Evolutionary conservation across 2,888 invertebrate genomes (phyloP).

Genomic region (Hedychridium roseum): DNA sequence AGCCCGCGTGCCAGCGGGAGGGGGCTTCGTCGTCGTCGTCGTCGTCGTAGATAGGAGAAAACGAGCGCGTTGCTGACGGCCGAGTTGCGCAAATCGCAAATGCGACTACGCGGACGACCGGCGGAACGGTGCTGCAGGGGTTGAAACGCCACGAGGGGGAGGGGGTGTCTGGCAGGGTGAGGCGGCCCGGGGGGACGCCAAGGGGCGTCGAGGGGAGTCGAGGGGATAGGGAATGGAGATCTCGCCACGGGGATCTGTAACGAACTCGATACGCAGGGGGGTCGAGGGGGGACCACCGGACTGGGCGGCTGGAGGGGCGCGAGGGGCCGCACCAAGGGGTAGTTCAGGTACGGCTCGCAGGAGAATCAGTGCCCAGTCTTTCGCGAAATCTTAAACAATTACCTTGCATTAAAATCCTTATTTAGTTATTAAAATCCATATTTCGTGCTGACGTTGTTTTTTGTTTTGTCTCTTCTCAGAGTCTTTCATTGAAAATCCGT

Average conservation of each 20-base stretch:
- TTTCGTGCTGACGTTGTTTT: no score
- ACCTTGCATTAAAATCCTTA: no score
- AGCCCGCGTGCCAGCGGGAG: no score
- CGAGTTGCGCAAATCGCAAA: slow-evolving; percentile 45
- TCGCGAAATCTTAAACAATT: no score
- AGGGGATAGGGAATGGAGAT: slow-evolving; percentile 46
- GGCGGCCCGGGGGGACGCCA: slow-evolving; percentile 17
- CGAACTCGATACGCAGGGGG: slow-evolving; percentile 57
- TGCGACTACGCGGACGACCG: slow-evolving; percentile 34
- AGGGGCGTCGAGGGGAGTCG: slow-evolving; percentile 16
- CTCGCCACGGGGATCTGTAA: slow-evolving; percentile 59
- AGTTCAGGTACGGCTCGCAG: slow-evolving; percentile 36
- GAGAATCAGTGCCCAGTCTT: slow-evolving; percentile 26
- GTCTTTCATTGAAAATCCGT: no score
- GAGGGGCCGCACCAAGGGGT: slow-evolving; percentile 30
- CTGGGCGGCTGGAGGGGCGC: slow-evolving; percentile 15
- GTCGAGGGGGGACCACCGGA: slow-evolving; percentile 31
- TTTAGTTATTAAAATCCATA: no score
- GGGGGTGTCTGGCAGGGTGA: slow-evolving; percentile 5
- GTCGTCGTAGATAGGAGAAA: no score
- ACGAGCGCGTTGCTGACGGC: slow-evolving; percentile 22
- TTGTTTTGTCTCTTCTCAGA: no score
- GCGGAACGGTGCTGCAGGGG: no score
- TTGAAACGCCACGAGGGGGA: slow-evolving; percentile 8
- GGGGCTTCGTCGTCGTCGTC: no score